These are phyloP conservation scores for Sarcophilus harrisii DNA, from an alignment of 2,797 vertebrate genomes.

Conservation along the genomic window DNA sequence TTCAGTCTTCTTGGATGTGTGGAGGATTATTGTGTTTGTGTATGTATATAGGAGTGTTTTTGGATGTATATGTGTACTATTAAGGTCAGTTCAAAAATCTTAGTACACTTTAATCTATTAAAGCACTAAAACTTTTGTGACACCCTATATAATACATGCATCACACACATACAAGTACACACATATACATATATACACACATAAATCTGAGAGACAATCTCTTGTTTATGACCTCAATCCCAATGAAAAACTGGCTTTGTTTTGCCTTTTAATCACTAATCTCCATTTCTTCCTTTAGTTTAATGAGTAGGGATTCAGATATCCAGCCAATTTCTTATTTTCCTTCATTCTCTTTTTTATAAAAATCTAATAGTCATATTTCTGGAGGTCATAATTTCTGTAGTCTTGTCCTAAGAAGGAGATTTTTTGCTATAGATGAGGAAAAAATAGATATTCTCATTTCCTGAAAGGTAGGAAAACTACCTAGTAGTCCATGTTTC, in stretches of 20 bases:
- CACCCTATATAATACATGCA: neutral
- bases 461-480: conserved; percentile 9
- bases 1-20: neutral
- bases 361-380: neutral
- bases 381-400: neutral
- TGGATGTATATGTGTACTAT: neutral
- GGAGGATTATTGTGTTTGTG: neutral
- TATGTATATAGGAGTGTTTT: neutral
- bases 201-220: neutral
- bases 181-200: neutral
- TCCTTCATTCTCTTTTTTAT: neutral
- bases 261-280: neutral
- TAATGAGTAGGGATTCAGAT: neutral
- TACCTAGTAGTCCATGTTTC: neutral
- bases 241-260: neutral
- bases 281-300: neutral
- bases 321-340: neutral
- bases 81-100: neutral
- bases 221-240: neutral
- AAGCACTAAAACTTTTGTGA: neutral
- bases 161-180: neutral
- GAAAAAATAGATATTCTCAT: conserved; percentile 17
- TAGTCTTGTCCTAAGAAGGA: neutral
- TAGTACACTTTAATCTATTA: neutral
- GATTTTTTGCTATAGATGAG: neutral